Evolutionary conservation across 2,888 invertebrate species (phyloP), one percentile per base, ranked within the genome.

Genomic region (Amblyteles armatorius): DNA sequence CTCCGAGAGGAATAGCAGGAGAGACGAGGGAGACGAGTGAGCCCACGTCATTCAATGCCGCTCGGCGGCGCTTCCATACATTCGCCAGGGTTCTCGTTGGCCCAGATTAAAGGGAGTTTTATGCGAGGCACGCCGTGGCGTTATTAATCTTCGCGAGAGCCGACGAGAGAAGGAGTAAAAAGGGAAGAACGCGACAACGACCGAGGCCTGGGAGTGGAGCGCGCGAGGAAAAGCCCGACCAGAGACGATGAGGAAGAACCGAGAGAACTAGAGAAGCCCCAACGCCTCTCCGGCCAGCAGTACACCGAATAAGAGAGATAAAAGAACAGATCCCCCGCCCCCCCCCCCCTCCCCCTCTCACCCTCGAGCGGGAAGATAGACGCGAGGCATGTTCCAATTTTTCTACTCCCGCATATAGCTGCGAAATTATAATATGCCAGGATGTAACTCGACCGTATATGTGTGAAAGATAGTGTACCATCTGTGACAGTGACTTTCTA

Each of bases 41-140:
- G 80, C 69, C 65, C 81, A 68, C 81, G 83, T 84, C 86, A 83
- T 83, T 84, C 83, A 84, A 84, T 84, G 83, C 79, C 72, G 76
- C 82, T 63, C 72, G 76, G 69, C 81, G 73, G 67, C 78, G 79
- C 81, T 79, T 71, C 84, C 77, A 72, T 82, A 82, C 86, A 82
- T 82, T 76, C 71, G 68, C 65, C 57, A 83, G 74, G 67, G 77
- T 87, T 86, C 89, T 88, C 83, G 89, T 87, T 88, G 87, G 87
- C 88, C 88, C 90, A 88, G 90, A 91, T 91, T 90, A 91, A 91
- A 91, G 90, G 85, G 90, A 89, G 89, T 89, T 90, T 90, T 90
- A 90, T 88, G 89, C 90, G 86, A 89, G 87, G 86, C 87, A 87
- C 87, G 86, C 48, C 87, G 84, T 84, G 84, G 87, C 86, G 90